Conservation (phyloP, 2,888 invertebrate genomes). For the Dexiosoma caninum region DNA sequence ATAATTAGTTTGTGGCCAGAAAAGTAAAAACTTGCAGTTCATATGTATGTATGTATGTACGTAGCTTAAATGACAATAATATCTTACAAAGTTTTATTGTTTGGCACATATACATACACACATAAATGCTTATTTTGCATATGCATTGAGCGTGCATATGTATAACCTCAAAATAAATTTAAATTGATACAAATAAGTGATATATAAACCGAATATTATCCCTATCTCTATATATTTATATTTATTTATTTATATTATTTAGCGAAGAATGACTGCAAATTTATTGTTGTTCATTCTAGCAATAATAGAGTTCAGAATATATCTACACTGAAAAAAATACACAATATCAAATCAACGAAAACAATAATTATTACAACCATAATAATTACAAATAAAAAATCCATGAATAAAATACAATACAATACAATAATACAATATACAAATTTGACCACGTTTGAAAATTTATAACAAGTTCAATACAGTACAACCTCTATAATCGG, state of each 20-base stretch:
- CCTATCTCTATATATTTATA: not conserved
- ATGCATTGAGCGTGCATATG: not conserved
- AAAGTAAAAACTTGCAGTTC: slow-evolving; percentile 1
- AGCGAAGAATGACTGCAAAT: not conserved
- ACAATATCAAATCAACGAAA: no score
- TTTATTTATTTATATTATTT: not conserved
- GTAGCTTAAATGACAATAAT: slow-evolving; percentile 58
- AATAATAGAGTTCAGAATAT: not conserved
- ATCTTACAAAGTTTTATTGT: slow-evolving; percentile 58
- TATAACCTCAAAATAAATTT: slow-evolving; percentile 33
- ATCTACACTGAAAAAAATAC: no score
- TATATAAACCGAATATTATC: slow-evolving; percentile 33
- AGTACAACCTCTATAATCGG: no score
- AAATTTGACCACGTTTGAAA: no score
- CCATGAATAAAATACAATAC: no score
- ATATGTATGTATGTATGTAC: no score
- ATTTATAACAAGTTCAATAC: no score
- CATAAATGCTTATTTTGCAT: not conserved
- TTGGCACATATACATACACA: no score
- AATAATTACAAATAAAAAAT: no score
- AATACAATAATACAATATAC: no score
- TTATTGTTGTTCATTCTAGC: not conserved
- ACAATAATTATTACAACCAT: no score
- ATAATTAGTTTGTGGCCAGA: slow-evolving; percentile 59
- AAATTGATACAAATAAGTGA: not conserved